Evolutionary conservation across 2,113 vertebrate genomes (phyloP).

Genomic region (Microcebus tavaratra): DNA sequence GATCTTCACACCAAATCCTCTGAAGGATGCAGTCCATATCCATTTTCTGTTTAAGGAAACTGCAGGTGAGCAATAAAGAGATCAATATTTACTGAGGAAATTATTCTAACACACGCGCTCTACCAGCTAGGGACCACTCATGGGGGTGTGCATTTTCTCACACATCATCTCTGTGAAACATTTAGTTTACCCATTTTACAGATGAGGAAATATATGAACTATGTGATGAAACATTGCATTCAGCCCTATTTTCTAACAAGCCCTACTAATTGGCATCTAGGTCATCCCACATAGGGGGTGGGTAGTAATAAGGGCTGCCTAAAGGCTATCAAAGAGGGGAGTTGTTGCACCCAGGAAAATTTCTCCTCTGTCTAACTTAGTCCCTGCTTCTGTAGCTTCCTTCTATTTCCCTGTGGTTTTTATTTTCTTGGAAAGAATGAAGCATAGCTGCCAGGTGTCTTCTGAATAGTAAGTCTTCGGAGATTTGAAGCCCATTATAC

Average conservation of each 20-base stretch:
- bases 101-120: background rate
- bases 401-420: constrained; percentile 13
- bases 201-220: constrained; percentile 16
- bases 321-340: background rate
- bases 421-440: constrained; percentile 32
- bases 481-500: background rate
- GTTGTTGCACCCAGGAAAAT: background rate
- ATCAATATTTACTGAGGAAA: constrained; percentile 45
- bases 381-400: background rate
- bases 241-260: constrained; percentile 40
- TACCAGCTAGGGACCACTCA: background rate
- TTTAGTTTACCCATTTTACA: constrained; percentile 37
- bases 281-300: background rate
- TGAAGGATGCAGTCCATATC: background rate
- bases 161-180: background rate
- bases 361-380: background rate
- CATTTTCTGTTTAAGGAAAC: constrained; percentile 53
- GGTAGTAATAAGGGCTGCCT: background rate
- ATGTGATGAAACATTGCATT: background rate
- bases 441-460: background rate
- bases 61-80: background rate
- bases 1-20: background rate
- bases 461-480: background rate
- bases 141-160: background rate
- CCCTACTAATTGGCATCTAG: background rate